Conservation (phyloP, 2,888 invertebrate genomes). For the Psylliodes chrysocephalus region DNA sequence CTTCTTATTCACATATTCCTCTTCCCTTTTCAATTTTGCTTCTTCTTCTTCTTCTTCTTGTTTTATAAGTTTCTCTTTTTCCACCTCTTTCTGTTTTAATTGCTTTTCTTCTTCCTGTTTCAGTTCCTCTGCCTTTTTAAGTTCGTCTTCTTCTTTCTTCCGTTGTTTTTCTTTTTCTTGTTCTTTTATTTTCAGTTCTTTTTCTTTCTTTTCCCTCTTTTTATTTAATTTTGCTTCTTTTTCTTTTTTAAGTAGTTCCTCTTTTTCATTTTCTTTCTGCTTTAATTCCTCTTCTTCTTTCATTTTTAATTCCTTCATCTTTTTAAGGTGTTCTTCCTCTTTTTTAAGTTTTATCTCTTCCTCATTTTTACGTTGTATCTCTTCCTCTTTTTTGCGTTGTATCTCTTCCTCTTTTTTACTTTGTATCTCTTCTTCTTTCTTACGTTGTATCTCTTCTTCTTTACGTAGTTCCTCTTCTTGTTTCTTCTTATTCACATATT, state of each 20-base stretch:
- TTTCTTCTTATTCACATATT: too few species aligned
- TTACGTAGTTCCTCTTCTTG: conserved; percentile 32
- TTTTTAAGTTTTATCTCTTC: conserved; percentile 24
- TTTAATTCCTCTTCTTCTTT: conserved; percentile 19
- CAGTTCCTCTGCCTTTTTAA: conserved; percentile 13
- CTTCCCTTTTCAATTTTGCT: conserved; percentile 30
- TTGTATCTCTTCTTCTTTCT: conserved; percentile 16
- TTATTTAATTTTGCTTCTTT: conserved; percentile 28
- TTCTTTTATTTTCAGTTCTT: conserved; percentile 16
- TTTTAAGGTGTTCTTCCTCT: conserved; percentile 5
- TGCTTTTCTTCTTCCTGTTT: conserved; percentile 34
- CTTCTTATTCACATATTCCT: too few species aligned
- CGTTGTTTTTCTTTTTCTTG: conserved; percentile 18
- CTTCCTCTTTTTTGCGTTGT: conserved; percentile 43
- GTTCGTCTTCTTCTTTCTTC: conserved; percentile 18
- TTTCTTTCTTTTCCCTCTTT: conserved; percentile 38
- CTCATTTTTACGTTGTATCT: conserved; percentile 25
- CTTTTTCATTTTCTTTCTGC: conserved; percentile 35
- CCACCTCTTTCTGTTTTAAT: conserved; percentile 22
- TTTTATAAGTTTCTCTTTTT: conserved; percentile 8
- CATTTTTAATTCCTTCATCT: conserved; percentile 33
- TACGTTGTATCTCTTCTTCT: conserved; percentile 45
- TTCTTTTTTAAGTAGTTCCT: conserved; percentile 15
- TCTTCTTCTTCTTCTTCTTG: conserved; percentile 40
- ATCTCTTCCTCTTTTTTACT: conserved; percentile 27